Base-by-base conservation (phyloP, 2,888 invertebrate species). In the Panopea generosa region DNA sequence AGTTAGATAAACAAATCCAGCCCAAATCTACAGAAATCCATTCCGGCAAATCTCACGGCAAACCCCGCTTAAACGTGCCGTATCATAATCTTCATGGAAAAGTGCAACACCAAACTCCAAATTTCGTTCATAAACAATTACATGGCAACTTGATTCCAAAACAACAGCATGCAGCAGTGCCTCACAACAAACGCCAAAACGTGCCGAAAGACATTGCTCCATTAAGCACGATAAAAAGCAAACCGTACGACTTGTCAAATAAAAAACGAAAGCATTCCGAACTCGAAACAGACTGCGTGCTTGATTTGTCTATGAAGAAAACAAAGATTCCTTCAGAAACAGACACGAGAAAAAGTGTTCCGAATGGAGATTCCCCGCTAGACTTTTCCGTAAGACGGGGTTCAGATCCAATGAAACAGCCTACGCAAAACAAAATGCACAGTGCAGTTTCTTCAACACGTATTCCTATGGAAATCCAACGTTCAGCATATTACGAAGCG, bases 281-380 rank as follows among this genome's bases (percentile, higher is more conserved):
- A 11, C 40, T 43, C 20, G 53, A 56, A 16, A 27, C 47, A 6
- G 55, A 47, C n/a, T 63, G 75, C 40, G 79, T 60, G 40, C 47
- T 79, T 7, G 79, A 79, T 27, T 68, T 79, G 45, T 79, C 79
- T 11, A 60, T 79, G 16, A 79, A 79, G 52, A 63, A 65, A 55
- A 50, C 62, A 16, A 73, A 63, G 55, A 20, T 40, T 33, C 70
- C 63, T 11, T 24, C 45, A 2, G 18, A 27, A 24, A 56, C 18
- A 9, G 16, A 29, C 24, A 45, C 29, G 26, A 49, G 22, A 22
- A 53, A 26, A 50, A 43, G 52, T 26, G 53, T 49, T 20, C 52
- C 9, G 3, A 20, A 24, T 14, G n/a, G 14, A 33, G 77, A 77
- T 29, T 52, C 56, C n/a, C 79, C 79, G 7, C 22, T 79, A 45